A percentile compares a stretch with the other conserved stretches of the same genome.
Conservation (phyloP, 2,888 invertebrate species). For the Sceliomorpha sp. region DNA sequence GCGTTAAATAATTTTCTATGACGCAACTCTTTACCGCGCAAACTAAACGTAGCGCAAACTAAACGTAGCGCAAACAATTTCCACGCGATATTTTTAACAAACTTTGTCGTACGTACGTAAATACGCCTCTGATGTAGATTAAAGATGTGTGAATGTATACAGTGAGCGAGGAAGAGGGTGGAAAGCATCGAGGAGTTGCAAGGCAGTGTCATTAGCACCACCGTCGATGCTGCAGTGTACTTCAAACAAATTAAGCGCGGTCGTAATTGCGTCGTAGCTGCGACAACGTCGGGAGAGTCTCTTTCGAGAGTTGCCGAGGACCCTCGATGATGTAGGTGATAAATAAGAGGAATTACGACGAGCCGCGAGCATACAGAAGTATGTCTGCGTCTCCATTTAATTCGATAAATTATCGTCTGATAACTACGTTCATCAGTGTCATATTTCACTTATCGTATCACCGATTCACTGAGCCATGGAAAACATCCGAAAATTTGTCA, state of each 20-base stretch:
- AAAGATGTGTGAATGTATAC: conserved; percentile 54
- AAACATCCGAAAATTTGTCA: conserved; percentile 6
- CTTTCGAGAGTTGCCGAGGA: conserved; percentile 57
- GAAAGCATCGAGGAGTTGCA: conserved; percentile 43
- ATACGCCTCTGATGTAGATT: conserved; percentile 53
- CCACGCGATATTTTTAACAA: no score
- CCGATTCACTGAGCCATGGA: background rate
- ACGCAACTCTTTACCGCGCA: no score
- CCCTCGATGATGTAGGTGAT: conserved; percentile 58
- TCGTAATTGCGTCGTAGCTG: conserved; percentile 75
- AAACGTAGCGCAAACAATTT: no score
- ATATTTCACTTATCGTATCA: background rate
- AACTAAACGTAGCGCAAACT: no score
- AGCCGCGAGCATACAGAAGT: conserved; percentile 35
- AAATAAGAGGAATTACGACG: conserved; percentile 57
- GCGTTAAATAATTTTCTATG: no score
- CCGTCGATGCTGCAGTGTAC: conserved; percentile 68
- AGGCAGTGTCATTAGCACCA: conserved; percentile 75
- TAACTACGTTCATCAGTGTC: conserved; percentile 29
- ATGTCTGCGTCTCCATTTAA: conserved; percentile 47
- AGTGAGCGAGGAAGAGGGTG: conserved; percentile 10
- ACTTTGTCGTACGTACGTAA: no score
- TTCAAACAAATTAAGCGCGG: conserved; percentile 79
- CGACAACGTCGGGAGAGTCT: conserved; percentile 61
- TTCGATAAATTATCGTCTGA: conserved; percentile 29